Percentiles rank a stretch among this genome's conserved stretches.
These are phyloP conservation scores for Gymnothorax javanicus DNA, from an alignment of 2,797 vertebrate species.

Conservation along the genomic window DNA sequence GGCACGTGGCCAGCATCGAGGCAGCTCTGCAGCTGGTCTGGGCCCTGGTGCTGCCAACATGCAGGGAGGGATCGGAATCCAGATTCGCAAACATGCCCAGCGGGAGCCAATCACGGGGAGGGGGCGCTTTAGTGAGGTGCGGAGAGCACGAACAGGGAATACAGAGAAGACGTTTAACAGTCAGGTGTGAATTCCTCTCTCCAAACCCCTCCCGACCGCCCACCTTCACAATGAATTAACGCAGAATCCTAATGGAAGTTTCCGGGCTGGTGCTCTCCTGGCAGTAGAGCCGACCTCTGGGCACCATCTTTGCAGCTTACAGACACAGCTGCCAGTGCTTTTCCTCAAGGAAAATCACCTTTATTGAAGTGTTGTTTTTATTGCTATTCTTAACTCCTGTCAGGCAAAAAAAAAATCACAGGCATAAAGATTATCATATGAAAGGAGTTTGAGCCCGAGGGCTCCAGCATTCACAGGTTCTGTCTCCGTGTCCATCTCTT, in stretches of 20 bases:
- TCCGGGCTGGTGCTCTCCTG: slow-evolving; percentile 5
- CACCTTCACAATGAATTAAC: slow-evolving; percentile 19
- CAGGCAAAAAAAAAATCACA: neutral
- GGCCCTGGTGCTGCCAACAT: slow-evolving; percentile 34
- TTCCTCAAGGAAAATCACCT: neutral
- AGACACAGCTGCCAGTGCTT: neutral
- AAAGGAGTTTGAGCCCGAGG: slow-evolving; percentile 2
- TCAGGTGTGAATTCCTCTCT: slow-evolving; percentile 18
- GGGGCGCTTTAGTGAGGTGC: neutral
- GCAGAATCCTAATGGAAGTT: neutral
- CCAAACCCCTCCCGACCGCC: neutral
- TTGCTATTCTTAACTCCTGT: neutral
- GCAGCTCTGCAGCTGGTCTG: slow-evolving; percentile 44
- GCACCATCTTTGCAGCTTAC: neutral
- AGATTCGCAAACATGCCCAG: neutral
- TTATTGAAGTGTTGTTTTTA: neutral
- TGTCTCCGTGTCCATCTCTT: neutral
- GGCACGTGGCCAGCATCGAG: slow-evolving; percentile 52
- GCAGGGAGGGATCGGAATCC: slow-evolving; percentile 18
- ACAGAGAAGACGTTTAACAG: slow-evolving; percentile 20
- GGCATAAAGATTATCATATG: neutral
- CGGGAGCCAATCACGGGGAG: neutral
- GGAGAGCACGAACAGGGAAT: neutral
- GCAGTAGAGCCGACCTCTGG: neutral
- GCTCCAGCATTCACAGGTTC: neutral